These are phyloP conservation scores for Lophius piscatorius DNA, from an alignment of 2,113 vertebrate genomes.

Conservation along the genomic window DNA sequence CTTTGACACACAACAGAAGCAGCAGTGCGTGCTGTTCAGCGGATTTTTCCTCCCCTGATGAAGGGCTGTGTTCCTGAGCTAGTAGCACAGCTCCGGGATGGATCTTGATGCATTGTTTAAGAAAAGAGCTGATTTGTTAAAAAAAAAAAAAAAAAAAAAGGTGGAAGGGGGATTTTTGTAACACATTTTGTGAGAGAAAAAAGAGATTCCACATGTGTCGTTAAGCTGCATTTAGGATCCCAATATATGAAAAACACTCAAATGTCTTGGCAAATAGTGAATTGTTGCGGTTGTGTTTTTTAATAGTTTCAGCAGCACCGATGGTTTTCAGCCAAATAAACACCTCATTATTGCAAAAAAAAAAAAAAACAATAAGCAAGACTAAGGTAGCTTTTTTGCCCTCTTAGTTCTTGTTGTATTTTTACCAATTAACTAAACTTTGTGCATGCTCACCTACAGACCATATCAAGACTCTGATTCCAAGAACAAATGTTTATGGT, in stretches of 20 bases:
- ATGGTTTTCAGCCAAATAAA: slow-evolving; percentile 44
- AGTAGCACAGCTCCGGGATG: neutral
- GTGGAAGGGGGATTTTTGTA: slow-evolving; percentile 5
- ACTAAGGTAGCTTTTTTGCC: slow-evolving; percentile 5
- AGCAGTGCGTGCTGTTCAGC: slow-evolving; percentile 31
- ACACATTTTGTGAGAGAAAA: slow-evolving; percentile 1
- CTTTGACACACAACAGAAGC: slow-evolving; percentile 52
- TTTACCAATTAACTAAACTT: no score
- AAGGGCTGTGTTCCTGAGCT: slow-evolving; percentile 4
- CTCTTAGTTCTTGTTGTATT: no score
- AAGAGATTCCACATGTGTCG: slow-evolving; percentile 13
- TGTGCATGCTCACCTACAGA: slow-evolving; percentile 16
- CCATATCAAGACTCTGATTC: slow-evolving; percentile 12
- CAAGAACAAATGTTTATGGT: slow-evolving; percentile 33
- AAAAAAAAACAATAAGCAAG: no score
- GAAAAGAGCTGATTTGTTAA: slow-evolving; percentile 25
- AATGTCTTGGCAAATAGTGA: slow-evolving; percentile 36
- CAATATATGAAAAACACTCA: slow-evolving; percentile 40
- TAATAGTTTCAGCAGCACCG: slow-evolving; percentile 36
- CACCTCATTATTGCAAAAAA: slow-evolving; percentile 33
- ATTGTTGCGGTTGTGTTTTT: slow-evolving; percentile 13
- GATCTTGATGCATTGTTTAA: slow-evolving; percentile 29
- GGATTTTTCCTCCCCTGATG: slow-evolving; percentile 15
- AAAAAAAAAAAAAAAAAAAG: neutral
- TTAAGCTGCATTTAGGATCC: slow-evolving; percentile 16